These are phyloP conservation scores for Fundulus diaphanus DNA, from an alignment of 2,797 vertebrate species.

Conservation along the genomic window DNA sequence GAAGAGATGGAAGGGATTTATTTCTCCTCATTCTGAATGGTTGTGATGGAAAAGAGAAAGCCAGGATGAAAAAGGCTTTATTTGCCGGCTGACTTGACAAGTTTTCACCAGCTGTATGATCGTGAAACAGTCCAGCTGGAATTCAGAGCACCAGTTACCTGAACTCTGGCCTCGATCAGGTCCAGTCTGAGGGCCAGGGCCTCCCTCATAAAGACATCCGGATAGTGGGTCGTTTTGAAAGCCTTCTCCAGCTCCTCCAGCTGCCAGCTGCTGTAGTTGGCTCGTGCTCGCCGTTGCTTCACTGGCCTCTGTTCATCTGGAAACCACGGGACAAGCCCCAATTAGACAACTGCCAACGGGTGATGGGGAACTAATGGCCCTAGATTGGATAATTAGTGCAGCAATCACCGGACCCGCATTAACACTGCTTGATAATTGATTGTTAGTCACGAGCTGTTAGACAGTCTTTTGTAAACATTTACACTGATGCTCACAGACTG, in stretches of 20 bases:
- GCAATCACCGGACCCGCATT: slow-evolving; percentile 81
- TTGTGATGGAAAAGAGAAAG: not conserved
- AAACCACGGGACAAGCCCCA: slow-evolving; percentile 77
- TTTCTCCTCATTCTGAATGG: not conserved
- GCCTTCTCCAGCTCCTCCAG: slow-evolving; percentile 89
- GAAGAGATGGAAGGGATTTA: not conserved
- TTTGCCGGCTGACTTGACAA: slow-evolving; percentile 11
- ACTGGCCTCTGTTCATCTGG: slow-evolving; percentile 88
- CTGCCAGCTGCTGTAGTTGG: slow-evolving; percentile 92
- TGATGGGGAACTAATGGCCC: slow-evolving; percentile 84
- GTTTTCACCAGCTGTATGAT: slow-evolving; percentile 1
- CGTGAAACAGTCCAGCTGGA: slow-evolving; percentile 17
- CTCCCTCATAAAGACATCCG: slow-evolving; percentile 89
- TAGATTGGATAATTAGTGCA: slow-evolving; percentile 83
- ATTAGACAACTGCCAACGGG: slow-evolving; percentile 82
- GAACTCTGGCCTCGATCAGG: slow-evolving; percentile 87
- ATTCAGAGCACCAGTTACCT: slow-evolving; percentile 67
- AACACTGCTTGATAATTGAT: slow-evolving; percentile 83
- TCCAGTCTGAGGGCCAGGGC: slow-evolving; percentile 87
- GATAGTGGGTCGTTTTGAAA: slow-evolving; percentile 87
- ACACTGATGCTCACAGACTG: slow-evolving; percentile 63
- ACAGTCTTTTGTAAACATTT: slow-evolving; percentile 85
- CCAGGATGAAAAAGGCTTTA: not conserved
- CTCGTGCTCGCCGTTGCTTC: slow-evolving; percentile 87
- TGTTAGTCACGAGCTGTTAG: slow-evolving; percentile 86